Percentiles rank a stretch among this genome's conserved stretches.
phyloP scores from a whole-genome alignment of 2,113 vertebrate genomes.

The Bufo gargarizans region DNA sequence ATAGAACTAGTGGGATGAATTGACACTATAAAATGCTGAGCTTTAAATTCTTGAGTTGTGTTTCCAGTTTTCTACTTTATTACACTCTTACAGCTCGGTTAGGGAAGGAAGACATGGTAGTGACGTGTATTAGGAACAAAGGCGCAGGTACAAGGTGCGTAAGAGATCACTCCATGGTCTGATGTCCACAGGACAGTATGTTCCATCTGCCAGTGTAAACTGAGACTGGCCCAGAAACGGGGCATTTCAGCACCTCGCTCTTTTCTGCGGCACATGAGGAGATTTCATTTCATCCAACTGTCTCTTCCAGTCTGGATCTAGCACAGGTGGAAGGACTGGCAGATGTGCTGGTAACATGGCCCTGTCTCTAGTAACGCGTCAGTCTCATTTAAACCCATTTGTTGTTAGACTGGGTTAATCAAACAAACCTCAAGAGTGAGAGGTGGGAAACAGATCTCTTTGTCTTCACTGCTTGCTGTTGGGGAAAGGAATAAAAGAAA shows the following conservation, averaged over 20 bases:
- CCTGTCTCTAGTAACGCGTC: conserved; percentile 32
- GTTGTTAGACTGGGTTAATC: conserved; percentile 51
- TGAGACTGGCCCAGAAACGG: conserved; percentile 37
- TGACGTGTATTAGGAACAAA: neutral
- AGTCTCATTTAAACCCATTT: conserved; percentile 55
- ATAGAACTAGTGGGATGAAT: too few relatives aligned
- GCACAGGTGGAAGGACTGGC: conserved; percentile 55
- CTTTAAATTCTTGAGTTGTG: neutral
- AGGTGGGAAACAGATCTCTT: conserved; percentile 36
- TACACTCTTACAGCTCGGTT: neutral
- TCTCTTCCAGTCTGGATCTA: conserved; percentile 54
- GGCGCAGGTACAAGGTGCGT: conserved; percentile 43
- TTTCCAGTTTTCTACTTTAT: neutral
- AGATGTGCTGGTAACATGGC: conserved; percentile 47
- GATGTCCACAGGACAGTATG: conserved; percentile 28
- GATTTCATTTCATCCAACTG: conserved; percentile 58
- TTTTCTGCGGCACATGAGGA: conserved; percentile 46
- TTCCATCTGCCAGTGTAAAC: conserved; percentile 56
- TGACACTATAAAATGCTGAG: too few relatives aligned
- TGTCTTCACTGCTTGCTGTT: conserved; percentile 30
- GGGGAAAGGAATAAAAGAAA: neutral
- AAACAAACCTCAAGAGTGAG: conserved; percentile 38
- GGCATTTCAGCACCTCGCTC: conserved; percentile 53
- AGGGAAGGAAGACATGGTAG: neutral
- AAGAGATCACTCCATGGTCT: conserved; percentile 26